These are phyloP conservation scores for Portevinia maculata DNA, from an alignment of 2,888 invertebrate genomes.

Conservation along the genomic window DNA sequence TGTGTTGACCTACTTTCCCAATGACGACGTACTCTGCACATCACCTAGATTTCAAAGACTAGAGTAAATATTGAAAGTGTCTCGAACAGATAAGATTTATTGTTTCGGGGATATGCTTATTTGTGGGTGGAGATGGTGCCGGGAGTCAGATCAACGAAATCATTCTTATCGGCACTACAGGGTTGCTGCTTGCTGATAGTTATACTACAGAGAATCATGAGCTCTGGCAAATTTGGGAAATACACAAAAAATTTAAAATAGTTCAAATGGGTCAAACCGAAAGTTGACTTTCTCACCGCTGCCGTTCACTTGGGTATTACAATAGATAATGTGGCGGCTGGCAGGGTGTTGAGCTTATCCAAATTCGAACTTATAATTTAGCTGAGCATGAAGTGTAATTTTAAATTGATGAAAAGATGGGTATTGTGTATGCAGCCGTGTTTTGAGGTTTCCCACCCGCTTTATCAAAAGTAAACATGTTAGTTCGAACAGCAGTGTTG, in stretches of 20 bases:
- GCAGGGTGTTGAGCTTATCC: neutral
- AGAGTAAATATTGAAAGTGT: slow-evolving; percentile 66
- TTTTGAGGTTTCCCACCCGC: no score
- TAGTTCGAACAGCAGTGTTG: no score
- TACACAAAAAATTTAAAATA: slow-evolving; percentile 51
- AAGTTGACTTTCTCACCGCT: slow-evolving; percentile 28
- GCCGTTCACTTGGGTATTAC: slow-evolving; percentile 9
- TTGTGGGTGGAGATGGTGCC: neutral
- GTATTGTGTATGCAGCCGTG: no score
- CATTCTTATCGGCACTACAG: slow-evolving; percentile 39
- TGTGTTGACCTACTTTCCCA: slow-evolving; percentile 36
- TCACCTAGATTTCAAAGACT: slow-evolving; percentile 54
- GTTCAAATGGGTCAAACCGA: slow-evolving; percentile 42
- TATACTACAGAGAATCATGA: slow-evolving; percentile 28
- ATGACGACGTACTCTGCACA: slow-evolving; percentile 15
- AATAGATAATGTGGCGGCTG: slow-evolving; percentile 19
- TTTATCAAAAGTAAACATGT: no score
- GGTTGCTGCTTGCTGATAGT: neutral
- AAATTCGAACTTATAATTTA: slow-evolving; percentile 21
- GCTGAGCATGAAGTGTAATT: no score
- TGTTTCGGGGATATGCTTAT: slow-evolving; percentile 20
- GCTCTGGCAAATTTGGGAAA: slow-evolving; percentile 40
- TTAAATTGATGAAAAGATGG: no score
- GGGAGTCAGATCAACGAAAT: slow-evolving; percentile 17
- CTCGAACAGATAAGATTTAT: slow-evolving; percentile 63